phyloP scores from a whole-genome alignment of 92 coral and sea anemone genomes.

The Palythoa caribaeorum region DNA sequence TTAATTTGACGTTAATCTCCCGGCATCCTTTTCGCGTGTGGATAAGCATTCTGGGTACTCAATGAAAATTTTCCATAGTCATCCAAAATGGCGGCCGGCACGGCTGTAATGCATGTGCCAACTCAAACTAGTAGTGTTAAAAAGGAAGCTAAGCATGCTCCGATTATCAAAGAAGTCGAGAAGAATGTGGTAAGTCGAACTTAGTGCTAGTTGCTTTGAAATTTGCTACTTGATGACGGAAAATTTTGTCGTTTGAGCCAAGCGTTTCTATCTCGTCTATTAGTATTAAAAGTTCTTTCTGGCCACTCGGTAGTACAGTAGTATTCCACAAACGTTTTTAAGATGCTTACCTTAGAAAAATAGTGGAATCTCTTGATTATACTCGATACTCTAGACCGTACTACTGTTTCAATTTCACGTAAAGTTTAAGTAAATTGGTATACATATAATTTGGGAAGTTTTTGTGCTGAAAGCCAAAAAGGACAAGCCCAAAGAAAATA shows the following conservation, averaged over 20 bases:
- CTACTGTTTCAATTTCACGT: neutral
- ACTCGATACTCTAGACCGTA: neutral
- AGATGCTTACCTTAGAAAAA: neutral
- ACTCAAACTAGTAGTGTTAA: slow-evolving; percentile 84
- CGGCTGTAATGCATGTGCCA: slow-evolving; percentile 93
- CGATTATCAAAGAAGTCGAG: slow-evolving; percentile 76
- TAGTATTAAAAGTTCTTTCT: slow-evolving; percentile 41
- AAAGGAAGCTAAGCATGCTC: slow-evolving; percentile 79
- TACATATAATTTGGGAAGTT: neutral
- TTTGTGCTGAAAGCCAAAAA: neutral
- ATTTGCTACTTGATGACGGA: neutral
- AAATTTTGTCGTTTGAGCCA: slow-evolving; percentile 45
- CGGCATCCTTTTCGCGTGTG: slow-evolving; percentile 41
- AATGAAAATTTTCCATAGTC: slow-evolving; percentile 81
- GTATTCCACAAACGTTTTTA: slow-evolving; percentile 37
- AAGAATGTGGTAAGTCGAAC: slow-evolving; percentile 72
- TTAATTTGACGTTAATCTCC: neutral
- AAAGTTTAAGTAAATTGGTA: neutral
- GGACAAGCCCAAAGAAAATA: neutral
- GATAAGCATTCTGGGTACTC: slow-evolving; percentile 69
- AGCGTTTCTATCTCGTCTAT: slow-evolving; percentile 12
- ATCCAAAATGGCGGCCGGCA: slow-evolving; percentile 99
- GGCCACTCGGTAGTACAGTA: slow-evolving; percentile 27
- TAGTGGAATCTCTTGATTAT: neutral
- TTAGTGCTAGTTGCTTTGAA: neutral